phyloP scores from a whole-genome alignment of 2,888 invertebrate species.

The Helobdella robusta region DNA sequence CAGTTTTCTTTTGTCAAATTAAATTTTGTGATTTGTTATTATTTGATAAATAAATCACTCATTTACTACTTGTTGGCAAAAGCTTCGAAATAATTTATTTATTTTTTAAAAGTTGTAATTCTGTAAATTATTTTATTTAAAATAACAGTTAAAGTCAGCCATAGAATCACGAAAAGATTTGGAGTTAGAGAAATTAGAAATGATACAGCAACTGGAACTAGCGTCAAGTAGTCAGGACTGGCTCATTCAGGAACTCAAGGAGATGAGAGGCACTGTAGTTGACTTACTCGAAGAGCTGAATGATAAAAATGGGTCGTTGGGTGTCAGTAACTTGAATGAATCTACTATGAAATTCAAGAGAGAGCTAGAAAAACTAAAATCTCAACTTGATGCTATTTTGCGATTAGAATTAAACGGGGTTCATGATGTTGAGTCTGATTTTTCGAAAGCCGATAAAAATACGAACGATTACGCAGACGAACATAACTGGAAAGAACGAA shows the following conservation, averaged over 20 bases:
- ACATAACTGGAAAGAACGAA: background rate
- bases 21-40: no score
- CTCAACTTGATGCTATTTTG: conserved; percentile 20
- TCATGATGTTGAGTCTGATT: conserved; percentile 23
- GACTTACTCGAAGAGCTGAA: background rate
- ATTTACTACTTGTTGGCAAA: no score
- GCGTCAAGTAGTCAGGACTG: conserved; percentile 25
- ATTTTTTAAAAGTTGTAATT: background rate
- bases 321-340: no score
- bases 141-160: conserved; percentile 11
- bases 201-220: conserved; percentile 20
- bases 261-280: conserved; percentile 9
- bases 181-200: conserved; percentile 16
- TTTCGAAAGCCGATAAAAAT: background rate
- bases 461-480: background rate
- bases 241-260: conserved; percentile 25
- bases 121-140: background rate
- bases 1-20: no score
- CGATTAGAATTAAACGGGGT: conserved; percentile 16
- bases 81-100: background rate
- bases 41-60: no score
- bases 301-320: background rate
- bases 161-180: background rate
- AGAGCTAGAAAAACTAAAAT: conserved; percentile 19
- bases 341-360: background rate